Evolutionary conservation across 2,888 invertebrate genomes (phyloP).

Genomic region (Cephus rjabovi): DNA sequence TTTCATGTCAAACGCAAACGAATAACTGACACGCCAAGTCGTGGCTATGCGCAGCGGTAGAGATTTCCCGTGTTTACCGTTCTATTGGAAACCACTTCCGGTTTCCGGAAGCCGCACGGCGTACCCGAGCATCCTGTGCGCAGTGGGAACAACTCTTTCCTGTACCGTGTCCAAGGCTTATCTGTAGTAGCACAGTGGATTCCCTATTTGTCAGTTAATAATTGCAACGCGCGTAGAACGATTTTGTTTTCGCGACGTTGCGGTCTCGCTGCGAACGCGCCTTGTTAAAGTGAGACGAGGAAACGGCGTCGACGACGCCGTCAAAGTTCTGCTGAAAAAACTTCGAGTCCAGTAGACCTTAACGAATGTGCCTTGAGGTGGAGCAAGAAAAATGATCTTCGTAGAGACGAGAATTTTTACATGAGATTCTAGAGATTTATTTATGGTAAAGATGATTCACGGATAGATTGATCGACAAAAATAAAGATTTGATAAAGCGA

Average conservation of each 20-base stretch:
- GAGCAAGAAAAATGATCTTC: background rate
- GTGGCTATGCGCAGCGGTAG: background rate
- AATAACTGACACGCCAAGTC: background rate
- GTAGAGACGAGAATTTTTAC: background rate
- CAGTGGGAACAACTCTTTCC: background rate
- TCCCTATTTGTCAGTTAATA: background rate
- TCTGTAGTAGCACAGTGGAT: background rate
- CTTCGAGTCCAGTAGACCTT: background rate
- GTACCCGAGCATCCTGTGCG: background rate
- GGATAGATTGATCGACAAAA: background rate
- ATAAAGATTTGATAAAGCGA: background rate
- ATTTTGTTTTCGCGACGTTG: background rate
- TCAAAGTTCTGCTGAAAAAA: background rate
- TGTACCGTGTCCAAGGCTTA: background rate
- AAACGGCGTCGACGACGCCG: background rate
- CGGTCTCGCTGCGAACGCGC: background rate
- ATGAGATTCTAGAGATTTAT: background rate
- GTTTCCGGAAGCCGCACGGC: background rate
- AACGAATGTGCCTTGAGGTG: background rate
- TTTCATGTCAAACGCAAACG: background rate
- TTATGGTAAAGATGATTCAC: background rate
- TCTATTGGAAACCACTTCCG: background rate
- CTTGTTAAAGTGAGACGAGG: background rate
- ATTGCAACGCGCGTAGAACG: background rate
- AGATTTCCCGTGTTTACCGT: background rate